Evolutionary conservation across 2,797 vertebrate species (phyloP).

Genomic region (Poecilia gillii): DNA sequence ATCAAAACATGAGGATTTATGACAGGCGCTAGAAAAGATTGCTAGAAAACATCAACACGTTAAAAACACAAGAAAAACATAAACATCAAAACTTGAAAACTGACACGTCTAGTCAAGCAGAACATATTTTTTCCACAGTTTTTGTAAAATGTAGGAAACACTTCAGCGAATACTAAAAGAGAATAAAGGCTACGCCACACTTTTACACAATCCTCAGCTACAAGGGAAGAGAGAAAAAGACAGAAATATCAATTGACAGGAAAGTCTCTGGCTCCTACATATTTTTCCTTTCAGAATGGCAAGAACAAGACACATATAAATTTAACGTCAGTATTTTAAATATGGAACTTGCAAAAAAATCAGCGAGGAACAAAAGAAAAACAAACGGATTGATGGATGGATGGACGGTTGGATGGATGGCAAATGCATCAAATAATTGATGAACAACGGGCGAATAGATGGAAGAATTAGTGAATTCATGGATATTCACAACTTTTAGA

Average conservation of each 20-base stretch:
- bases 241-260: background rate
- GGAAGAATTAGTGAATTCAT: background rate
- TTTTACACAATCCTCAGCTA: slow-evolving; percentile 51
- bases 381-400: background rate
- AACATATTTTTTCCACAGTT: background rate
- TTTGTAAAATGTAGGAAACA: slow-evolving; percentile 28
- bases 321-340: background rate
- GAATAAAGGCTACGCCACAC: slow-evolving; percentile 48
- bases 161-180: slow-evolving; percentile 56
- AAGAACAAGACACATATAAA: background rate
- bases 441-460: background rate
- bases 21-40: background rate
- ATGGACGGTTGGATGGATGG: background rate
- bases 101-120: background rate
- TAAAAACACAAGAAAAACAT: background rate
- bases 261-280: background rate
- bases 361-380: background rate
- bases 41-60: background rate
- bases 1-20: background rate
- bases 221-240: background rate
- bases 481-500: background rate
- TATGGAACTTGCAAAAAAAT: background rate
- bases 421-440: background rate
- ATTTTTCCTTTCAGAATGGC: background rate
- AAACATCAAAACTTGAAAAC: background rate